These are phyloP conservation scores for Characodon lateralis DNA, from an alignment of 2,797 vertebrate species.

Conservation along the genomic window DNA sequence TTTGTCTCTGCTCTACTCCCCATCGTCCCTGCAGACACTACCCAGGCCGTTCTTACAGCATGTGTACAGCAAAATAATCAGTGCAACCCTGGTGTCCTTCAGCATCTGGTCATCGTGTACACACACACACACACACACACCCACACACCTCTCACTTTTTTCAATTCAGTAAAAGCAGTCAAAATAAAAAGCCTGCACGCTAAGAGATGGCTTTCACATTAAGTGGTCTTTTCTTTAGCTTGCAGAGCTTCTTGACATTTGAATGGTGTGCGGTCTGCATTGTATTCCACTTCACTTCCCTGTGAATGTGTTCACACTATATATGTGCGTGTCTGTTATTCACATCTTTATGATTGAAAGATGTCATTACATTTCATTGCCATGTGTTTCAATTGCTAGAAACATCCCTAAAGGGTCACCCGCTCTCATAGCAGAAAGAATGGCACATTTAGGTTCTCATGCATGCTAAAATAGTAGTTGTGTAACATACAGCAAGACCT, in stretches of 20 bases:
- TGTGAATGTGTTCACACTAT: constrained; percentile 14
- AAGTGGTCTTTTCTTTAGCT: constrained; percentile 55
- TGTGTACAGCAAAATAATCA: constrained; percentile 65
- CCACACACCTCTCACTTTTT: constrained; percentile 27
- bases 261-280: constrained; percentile 20
- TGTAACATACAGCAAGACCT: not conserved
- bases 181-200: constrained; percentile 33
- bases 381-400: constrained; percentile 32
- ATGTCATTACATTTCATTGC: constrained; percentile 26
- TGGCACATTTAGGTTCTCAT: not conserved
- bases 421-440: not conserved
- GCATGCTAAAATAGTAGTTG: constrained; percentile 7
- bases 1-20: constrained; percentile 45
- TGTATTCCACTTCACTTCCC: constrained; percentile 24
- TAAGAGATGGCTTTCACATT: constrained; percentile 48
- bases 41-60: constrained; percentile 52
- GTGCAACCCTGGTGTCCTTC: constrained; percentile 55
- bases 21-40: constrained; percentile 59
- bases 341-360: constrained; percentile 29
- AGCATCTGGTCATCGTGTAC: constrained; percentile 28
- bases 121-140: not conserved
- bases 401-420: constrained; percentile 23
- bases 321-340: constrained; percentile 19
- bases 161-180: constrained; percentile 38
- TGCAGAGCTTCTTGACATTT: constrained; percentile 68